These are phyloP conservation scores for Anolis carolinensis DNA, from an alignment of 2,113 vertebrate species.

Conservation along the genomic window DNA sequence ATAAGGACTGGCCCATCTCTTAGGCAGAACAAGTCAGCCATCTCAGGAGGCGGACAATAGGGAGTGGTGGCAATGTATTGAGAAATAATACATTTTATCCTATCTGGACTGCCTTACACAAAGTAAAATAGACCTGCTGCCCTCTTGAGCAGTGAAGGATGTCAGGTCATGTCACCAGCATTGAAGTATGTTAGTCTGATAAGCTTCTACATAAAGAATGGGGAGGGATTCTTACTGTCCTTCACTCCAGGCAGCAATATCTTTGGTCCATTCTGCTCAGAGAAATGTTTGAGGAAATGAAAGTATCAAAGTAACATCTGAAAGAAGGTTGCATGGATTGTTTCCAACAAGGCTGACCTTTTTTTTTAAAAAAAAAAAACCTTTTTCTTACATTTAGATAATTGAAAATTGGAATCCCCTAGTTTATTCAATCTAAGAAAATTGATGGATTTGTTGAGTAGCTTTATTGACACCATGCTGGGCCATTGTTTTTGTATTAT, in stretches of 20 bases:
- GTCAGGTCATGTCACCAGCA: too few species aligned
- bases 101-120: not conserved
- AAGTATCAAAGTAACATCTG: not conserved
- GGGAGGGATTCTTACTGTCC: too few species aligned
- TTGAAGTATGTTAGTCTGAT: too few species aligned
- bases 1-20: too few species aligned
- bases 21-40: not conserved
- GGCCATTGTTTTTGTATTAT: not conserved
- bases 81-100: too few species aligned
- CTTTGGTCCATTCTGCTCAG: not conserved
- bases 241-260: too few species aligned
- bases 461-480: not conserved
- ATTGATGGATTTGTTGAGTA: not conserved
- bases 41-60: not conserved
- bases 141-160: not conserved
- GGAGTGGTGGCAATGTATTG: not conserved
- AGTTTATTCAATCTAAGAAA: not conserved
- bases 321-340: not conserved
- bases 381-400: not conserved
- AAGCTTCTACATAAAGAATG: too few species aligned
- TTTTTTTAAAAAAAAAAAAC: too few species aligned
- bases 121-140: not conserved
- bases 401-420: not conserved
- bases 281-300: not conserved
- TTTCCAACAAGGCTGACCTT: not conserved